phyloP scores from a whole-genome alignment of 2,888 invertebrate species.

The Meteorus cinctellus region DNA sequence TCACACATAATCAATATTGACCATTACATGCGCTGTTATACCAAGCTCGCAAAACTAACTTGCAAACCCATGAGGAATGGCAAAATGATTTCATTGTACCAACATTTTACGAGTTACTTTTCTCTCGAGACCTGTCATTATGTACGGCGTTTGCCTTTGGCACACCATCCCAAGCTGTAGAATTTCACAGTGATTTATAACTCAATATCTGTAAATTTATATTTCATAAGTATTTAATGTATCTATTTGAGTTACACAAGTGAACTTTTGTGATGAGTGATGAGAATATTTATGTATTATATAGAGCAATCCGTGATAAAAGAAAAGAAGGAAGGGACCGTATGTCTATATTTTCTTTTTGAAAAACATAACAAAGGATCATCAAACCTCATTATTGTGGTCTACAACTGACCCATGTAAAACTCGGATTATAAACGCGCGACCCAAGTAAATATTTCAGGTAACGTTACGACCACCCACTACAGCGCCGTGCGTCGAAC shows the following conservation, averaged over 20 bases:
- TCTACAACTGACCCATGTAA: slow-evolving; percentile 34
- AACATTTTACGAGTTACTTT: slow-evolving; percentile 70
- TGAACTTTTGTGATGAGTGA: slow-evolving; percentile 6
- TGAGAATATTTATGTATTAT: slow-evolving; percentile 8
- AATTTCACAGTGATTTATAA: slow-evolving; percentile 69
- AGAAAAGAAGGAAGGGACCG: background rate
- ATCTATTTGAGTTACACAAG: slow-evolving; percentile 62
- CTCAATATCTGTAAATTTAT: slow-evolving; percentile 69
- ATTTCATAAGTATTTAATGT: slow-evolving; percentile 67
- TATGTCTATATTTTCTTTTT: background rate
- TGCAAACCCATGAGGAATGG: slow-evolving; percentile 33
- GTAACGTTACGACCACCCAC: slow-evolving; percentile 48
- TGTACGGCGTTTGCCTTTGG: slow-evolving; percentile 60
- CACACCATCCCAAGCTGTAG: slow-evolving; percentile 46
- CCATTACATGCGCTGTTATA: slow-evolving; percentile 9
- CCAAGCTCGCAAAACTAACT: slow-evolving; percentile 11
- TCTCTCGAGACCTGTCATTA: slow-evolving; percentile 70
- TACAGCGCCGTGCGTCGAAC: slow-evolving; percentile 47
- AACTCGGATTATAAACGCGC: slow-evolving; percentile 44
- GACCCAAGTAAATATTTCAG: slow-evolving; percentile 46
- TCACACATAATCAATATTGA: slow-evolving; percentile 5
- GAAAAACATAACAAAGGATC: background rate
- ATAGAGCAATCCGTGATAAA: background rate
- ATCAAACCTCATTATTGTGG: slow-evolving; percentile 28
- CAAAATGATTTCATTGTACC: slow-evolving; percentile 70